Percentiles rank a stretch among this genome's conserved stretches.
Conservation (phyloP, 2,797 vertebrate genomes). For the Valencia hispanica region DNA sequence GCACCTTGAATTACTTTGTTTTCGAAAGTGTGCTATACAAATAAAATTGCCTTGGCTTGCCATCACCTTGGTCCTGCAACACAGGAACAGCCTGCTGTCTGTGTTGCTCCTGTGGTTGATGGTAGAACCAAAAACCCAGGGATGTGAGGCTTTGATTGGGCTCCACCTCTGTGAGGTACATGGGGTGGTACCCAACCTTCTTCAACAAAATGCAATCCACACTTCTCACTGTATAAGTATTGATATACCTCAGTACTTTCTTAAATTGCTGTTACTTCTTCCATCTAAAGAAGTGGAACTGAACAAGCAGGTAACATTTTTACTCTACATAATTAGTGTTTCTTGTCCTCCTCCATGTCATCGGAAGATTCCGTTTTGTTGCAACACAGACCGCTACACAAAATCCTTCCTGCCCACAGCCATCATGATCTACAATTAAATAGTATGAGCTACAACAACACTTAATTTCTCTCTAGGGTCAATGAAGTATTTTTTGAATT, state of each 20-base stretch:
- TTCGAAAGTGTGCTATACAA: no score
- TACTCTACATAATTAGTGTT: neutral
- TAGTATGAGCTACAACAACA: no score
- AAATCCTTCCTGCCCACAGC: no score
- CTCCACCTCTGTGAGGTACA: neutral
- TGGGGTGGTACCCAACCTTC: neutral
- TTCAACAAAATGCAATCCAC: neutral
- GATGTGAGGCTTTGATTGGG: neutral
- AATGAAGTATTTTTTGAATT: no score
- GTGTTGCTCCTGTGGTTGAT: neutral
- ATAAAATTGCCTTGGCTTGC: no score
- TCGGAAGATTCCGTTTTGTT: no score
- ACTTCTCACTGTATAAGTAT: neutral
- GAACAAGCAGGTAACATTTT: neutral
- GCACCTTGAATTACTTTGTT: no score
- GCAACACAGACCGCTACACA: no score
- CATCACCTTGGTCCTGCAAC: no score
- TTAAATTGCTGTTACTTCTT: neutral
- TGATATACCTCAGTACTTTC: neutral
- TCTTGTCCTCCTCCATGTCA: neutral
- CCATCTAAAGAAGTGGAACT: neutral
- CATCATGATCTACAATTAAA: no score
- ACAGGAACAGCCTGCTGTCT: neutral
- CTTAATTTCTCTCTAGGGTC: no score
- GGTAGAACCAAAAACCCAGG: neutral